Evolutionary conservation across 2,797 vertebrate species (phyloP), one percentile per base, ranked within the genome.

Genomic region (Helicolenus hilgendorfi): DNA sequence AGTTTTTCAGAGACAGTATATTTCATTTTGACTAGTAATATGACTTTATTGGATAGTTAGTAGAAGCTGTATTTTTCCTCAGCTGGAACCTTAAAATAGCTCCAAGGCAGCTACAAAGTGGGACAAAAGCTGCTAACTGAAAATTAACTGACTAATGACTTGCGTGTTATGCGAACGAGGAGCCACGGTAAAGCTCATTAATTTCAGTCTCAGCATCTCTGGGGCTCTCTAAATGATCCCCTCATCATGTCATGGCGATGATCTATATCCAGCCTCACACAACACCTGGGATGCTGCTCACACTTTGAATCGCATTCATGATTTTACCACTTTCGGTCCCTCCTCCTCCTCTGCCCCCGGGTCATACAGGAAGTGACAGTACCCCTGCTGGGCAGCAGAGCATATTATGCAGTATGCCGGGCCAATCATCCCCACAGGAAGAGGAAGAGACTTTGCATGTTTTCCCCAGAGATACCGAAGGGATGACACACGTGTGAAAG

Each of bases 351-450:
- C 35, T 35, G 24, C 79, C 86, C 81, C 41, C 14, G 0, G 84
- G 92, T 85, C 84, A 79, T 29, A 83, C 84, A 96, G 95, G 96
- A 96, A 96, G 90, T 77, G 71, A 85, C 72, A 79, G 58, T 13
- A 53, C 88, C 83, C 89, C 89, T 0, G 31, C 81, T 70, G 93
- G 77, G 86, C 63, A 29, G 68, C 68, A 18, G 76, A 87, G 79
- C 78, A 11, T 56, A 26, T 49, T 58, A 69, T 15, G 76, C 91
- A 92, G 89, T 92, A 93, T 75, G 77, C 70, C 0, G 58, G 75
- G 77, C 58, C 10, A 38, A 77, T 93, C 90, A 74, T 41, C 72
- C 91, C 83, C 85, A 70, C 92, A 95, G 96, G 95, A 96, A 96
- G 83, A 90, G 95, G 96, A 96, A 96, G 88, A 65, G 84, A 76